Evolutionary conservation across 1,140 invertebrate species (phyloP).

Genomic region (Spodoptera litura): DNA sequence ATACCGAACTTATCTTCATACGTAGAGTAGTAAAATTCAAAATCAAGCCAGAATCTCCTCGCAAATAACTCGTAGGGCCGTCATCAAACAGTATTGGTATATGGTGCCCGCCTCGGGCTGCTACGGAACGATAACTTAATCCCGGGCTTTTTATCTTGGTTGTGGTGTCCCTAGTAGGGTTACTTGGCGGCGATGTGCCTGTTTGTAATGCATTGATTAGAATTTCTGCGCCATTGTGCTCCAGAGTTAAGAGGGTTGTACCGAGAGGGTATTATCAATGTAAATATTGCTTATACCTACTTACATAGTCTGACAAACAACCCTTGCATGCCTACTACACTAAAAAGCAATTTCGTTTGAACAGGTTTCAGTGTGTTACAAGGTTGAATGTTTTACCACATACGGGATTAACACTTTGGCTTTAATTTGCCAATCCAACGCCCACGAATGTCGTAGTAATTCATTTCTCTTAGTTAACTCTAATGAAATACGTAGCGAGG

Average conservation of each 20-base stretch:
- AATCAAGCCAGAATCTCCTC: slow-evolving; percentile 20
- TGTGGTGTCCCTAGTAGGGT: slow-evolving; percentile 28
- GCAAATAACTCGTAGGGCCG: slow-evolving; percentile 46
- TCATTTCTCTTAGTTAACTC: slow-evolving; percentile 36
- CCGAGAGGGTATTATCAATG: slow-evolving; percentile 24
- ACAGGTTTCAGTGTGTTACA: slow-evolving; percentile 11
- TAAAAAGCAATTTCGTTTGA: slow-evolving; percentile 30
- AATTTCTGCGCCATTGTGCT: slow-evolving; percentile 37
- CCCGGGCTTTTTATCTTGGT: slow-evolving; percentile 48
- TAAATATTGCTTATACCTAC: slow-evolving; percentile 24
- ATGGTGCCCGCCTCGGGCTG: slow-evolving; percentile 26
- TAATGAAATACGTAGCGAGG: slow-evolving; percentile 30
- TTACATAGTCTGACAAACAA: slow-evolving; percentile 23
- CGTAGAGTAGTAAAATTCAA: slow-evolving; percentile 33
- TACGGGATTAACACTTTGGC: slow-evolving; percentile 28
- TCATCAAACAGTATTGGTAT: slow-evolving; percentile 44
- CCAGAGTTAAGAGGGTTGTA: slow-evolving; percentile 21
- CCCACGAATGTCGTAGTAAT: slow-evolving; percentile 14
- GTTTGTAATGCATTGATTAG: slow-evolving; percentile 41
- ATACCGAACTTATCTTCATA: slow-evolving; percentile 16
- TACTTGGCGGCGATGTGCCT: slow-evolving; percentile 19
- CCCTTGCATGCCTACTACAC: not conserved
- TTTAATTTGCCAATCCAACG: slow-evolving; percentile 34
- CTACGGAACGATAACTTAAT: slow-evolving; percentile 50
- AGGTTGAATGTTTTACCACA: slow-evolving; percentile 24